A percentile compares a stretch with the other conserved stretches of the same genome.
phyloP scores from a whole-genome alignment of 2,113 vertebrate species.

The Todiramphus chloris region DNA sequence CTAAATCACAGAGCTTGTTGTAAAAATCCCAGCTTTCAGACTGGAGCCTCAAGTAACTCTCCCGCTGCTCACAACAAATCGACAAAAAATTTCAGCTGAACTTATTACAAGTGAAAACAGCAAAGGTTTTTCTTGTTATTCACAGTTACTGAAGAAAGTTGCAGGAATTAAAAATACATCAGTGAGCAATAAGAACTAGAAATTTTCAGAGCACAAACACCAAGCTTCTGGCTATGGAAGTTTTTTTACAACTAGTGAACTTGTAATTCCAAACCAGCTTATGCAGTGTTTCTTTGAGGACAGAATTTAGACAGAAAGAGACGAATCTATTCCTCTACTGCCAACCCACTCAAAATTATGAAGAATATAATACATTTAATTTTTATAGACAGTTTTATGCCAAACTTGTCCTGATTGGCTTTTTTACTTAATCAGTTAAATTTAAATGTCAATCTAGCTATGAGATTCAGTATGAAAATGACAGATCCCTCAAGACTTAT shows the following conservation, averaged over 20 bases:
- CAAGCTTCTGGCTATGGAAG: not conserved
- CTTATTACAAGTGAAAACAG: not conserved
- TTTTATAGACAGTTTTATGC: not conserved
- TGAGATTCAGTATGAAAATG: not conserved
- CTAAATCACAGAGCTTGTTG: slow-evolving; percentile 58
- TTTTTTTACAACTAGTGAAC: not conserved
- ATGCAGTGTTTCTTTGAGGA: not conserved
- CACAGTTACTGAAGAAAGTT: not conserved
- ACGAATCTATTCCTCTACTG: not conserved
- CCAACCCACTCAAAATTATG: not conserved
- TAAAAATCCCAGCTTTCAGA: slow-evolving; percentile 70
- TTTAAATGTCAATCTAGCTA: not conserved
- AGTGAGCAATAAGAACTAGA: not conserved
- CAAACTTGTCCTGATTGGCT: not conserved
- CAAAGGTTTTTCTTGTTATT: slow-evolving; percentile 17
- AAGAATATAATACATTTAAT: not conserved
- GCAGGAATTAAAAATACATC: not conserved
- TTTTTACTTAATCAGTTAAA: not conserved
- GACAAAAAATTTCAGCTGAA: not conserved
- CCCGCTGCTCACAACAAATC: not conserved
- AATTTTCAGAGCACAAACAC: not conserved
- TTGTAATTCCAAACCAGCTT: not conserved
- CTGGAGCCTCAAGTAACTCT: slow-evolving; percentile 12
- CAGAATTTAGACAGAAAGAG: not conserved
- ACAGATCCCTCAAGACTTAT: not conserved